Evolutionary conservation across 2,888 invertebrate species (phyloP).

Genomic region (Belgica antarctica): DNA sequence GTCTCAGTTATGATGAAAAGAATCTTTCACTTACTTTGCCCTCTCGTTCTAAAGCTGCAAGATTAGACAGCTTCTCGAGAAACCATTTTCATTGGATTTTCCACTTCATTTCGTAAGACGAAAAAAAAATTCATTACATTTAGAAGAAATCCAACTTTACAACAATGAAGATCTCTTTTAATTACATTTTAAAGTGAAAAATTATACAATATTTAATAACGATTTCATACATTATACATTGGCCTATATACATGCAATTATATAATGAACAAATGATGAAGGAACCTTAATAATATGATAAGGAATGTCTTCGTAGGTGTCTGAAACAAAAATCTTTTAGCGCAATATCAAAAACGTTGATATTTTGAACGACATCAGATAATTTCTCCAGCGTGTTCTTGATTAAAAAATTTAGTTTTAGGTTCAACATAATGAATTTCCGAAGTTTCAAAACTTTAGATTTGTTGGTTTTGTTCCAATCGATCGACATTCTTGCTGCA

Average conservation of each 20-base stretch:
- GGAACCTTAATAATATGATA: neutral
- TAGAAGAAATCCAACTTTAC: conserved; percentile 17
- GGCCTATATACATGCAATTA: conserved; percentile 34
- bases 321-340: neutral
- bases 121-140: neutral
- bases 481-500: too few species aligned
- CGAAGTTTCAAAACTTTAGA: too few species aligned
- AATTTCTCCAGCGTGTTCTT: too few species aligned
- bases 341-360: neutral
- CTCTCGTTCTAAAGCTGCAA: neutral
- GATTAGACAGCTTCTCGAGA: neutral
- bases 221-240: conserved; percentile 34
- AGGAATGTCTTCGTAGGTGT: neutral
- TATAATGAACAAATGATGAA: conserved; percentile 14
- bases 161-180: conserved; percentile 27
- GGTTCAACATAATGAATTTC: too few species aligned
- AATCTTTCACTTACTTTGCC: neutral
- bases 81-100: conserved; percentile 1
- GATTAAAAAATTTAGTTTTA: too few species aligned
- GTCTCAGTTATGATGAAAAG: neutral
- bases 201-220: conserved; percentile 10
- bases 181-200: conserved; percentile 34
- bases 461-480: too few species aligned
- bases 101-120: neutral
- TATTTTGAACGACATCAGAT: too few species aligned